phyloP scores from a whole-genome alignment of 37 sponge, comb jelly and placozoan species.

The Geodia barretti region DNA sequence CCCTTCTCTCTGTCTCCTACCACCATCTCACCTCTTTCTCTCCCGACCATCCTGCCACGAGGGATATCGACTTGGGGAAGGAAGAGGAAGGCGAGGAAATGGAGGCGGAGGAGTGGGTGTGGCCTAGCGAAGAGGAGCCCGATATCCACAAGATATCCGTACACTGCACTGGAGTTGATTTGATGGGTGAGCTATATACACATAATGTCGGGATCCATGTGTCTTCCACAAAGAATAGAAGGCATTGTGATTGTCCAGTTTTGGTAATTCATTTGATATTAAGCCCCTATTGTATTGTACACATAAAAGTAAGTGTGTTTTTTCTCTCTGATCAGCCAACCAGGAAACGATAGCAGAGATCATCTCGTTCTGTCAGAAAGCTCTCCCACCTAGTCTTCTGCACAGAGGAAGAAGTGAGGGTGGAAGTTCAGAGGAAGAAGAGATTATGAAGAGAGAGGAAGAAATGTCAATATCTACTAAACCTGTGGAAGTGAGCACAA shows the following conservation, averaged over 20 bases:
- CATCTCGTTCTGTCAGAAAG: slow-evolving; percentile 66
- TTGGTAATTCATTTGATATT: not conserved
- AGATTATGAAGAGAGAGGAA: not conserved
- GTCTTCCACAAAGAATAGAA: not conserved
- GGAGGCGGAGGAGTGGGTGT: not conserved
- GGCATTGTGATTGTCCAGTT: not conserved
- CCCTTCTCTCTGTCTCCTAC: slow-evolving; percentile 29
- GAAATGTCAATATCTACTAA: no score
- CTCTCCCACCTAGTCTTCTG: slow-evolving; percentile 23
- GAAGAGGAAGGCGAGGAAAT: slow-evolving; percentile 7
- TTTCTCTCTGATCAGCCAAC: slow-evolving; percentile 54
- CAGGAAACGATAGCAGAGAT: slow-evolving; percentile 80
- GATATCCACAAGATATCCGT: slow-evolving; percentile 27
- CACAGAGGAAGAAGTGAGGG: not conserved
- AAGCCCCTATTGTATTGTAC: not conserved
- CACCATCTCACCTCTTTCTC: slow-evolving; percentile 16
- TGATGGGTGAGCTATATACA: slow-evolving; percentile 28
- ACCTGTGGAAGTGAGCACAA: no score
- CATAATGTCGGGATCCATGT: not conserved
- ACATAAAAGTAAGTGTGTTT: not conserved
- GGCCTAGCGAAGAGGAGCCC: slow-evolving; percentile 12
- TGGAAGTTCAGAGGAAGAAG: not conserved
- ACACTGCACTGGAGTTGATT: slow-evolving; percentile 62
- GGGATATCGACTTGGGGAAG: not conserved
- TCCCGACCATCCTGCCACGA: slow-evolving; percentile 37